These are phyloP conservation scores for Drosophila siamana DNA, from an alignment of 2,888 invertebrate species.

Conservation along the genomic window DNA sequence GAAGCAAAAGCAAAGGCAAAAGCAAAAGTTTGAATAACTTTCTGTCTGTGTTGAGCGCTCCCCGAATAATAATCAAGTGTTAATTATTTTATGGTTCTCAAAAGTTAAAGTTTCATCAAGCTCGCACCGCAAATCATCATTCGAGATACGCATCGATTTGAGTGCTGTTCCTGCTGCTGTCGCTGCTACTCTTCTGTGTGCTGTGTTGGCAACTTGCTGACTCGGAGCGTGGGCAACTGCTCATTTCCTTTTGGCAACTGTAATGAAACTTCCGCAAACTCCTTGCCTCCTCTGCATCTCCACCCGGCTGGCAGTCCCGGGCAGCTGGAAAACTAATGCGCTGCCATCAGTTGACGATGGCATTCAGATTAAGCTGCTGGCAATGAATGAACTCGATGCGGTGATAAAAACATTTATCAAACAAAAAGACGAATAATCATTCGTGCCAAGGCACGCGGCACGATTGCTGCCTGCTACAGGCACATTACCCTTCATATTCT, in stretches of 20 bases:
- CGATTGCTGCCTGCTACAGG: conserved; percentile 34
- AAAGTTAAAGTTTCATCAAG: conserved; percentile 73
- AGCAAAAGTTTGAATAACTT: conserved; percentile 57
- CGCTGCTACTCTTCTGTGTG: not conserved
- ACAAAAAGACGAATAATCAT: conserved; percentile 83
- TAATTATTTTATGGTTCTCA: conserved; percentile 85
- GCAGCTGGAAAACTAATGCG: conserved; percentile 83
- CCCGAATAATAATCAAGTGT: conserved; percentile 85
- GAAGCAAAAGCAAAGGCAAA: conserved; percentile 32
- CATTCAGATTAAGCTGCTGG: conserved; percentile 85
- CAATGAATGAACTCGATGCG: conserved; percentile 85
- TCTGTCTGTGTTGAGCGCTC: conserved; percentile 67
- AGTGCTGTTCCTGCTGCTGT: conserved; percentile 30
- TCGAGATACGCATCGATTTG: conserved; percentile 82
- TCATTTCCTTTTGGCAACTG: conserved; percentile 74
- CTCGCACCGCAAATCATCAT: conserved; percentile 76
- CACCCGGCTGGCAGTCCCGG: conserved; percentile 29
- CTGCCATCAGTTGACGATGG: conserved; percentile 85
- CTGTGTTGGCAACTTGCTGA: conserved; percentile 10
- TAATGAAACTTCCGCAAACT: conserved; percentile 81
- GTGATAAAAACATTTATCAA: conserved; percentile 86
- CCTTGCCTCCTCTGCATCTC: not conserved
- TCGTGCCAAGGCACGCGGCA: conserved; percentile 59
- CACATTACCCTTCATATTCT: conserved; percentile 39
- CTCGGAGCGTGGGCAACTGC: conserved; percentile 25